phyloP scores from a whole-genome alignment of 53 echinoderm and acorn worm genomes.

The Apostichopus leukothele region DNA sequence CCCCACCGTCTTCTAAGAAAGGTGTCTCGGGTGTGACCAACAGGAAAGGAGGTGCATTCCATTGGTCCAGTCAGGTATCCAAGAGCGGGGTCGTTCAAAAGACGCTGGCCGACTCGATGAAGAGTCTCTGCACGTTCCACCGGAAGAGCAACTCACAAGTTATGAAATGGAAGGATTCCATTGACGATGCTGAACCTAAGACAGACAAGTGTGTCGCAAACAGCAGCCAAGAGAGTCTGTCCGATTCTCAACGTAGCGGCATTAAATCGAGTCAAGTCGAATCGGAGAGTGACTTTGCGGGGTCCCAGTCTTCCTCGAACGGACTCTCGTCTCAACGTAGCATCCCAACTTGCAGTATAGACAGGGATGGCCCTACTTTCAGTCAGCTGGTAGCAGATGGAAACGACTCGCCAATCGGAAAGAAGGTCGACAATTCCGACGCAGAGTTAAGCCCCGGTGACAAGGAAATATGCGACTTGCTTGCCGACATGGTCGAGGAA shows the following conservation, averaged over 20 bases:
- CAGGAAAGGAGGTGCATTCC: constrained; percentile 17
- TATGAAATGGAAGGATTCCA: background rate
- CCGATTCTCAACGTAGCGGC: background rate
- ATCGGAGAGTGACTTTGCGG: background rate
- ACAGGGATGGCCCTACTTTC: constrained; percentile 38
- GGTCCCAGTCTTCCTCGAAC: background rate
- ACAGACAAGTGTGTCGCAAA: background rate
- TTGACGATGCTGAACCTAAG: background rate
- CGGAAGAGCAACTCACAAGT: background rate
- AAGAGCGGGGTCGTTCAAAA: background rate
- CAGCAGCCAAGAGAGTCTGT: background rate
- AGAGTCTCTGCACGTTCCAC: constrained; percentile 24
- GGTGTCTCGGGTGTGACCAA: background rate
- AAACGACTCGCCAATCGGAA: background rate
- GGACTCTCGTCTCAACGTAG: constrained; percentile 11
- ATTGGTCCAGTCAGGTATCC: background rate
- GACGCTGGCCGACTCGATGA: constrained; percentile 18
- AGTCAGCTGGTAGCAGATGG: constrained; percentile 4
- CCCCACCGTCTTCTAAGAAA: constrained; percentile 7
- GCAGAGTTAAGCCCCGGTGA: background rate
- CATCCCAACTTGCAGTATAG: constrained; percentile 11
- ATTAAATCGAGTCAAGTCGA: background rate
- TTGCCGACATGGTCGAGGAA: background rate
- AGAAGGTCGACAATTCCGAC: background rate
- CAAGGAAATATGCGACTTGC: constrained; percentile 17